Conservation (phyloP, 2,888 invertebrate species). For the Pammene aurita region DNA sequence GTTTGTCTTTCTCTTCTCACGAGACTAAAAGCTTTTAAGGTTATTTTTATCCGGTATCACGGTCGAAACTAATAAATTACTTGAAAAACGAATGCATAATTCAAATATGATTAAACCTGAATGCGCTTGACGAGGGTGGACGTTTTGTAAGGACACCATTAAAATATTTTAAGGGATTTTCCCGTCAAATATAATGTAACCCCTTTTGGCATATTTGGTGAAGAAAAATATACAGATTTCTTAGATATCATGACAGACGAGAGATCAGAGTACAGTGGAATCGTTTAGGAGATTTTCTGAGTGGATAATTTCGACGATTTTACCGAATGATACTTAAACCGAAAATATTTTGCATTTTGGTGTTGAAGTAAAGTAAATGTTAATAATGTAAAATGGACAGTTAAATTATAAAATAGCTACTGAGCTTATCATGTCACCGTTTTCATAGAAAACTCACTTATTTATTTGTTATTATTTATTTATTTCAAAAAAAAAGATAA, state of each 20-base stretch:
- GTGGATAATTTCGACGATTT: constrained; percentile 16
- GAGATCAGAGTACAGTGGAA: constrained; percentile 2
- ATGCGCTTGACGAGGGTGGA: constrained; percentile 40
- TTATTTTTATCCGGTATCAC: not conserved
- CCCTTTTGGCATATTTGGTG: not conserved
- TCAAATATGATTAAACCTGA: constrained; percentile 32
- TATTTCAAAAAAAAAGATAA: too few species aligned
- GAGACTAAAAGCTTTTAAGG: not conserved
- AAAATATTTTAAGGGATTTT: constrained; percentile 30
- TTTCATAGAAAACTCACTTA: too few species aligned
- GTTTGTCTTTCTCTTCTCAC: not conserved
- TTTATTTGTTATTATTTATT: too few species aligned
- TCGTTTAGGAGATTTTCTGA: constrained; percentile 8
- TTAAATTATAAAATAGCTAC: too few species aligned
- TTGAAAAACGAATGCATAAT: constrained; percentile 28
- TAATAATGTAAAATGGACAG: too few species aligned
- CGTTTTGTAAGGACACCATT: constrained; percentile 33
- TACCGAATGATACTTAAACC: constrained; percentile 26
- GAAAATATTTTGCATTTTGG: constrained; percentile 10
- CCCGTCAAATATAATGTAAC: constrained; percentile 1
- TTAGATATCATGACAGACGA: not conserved
- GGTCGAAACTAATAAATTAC: constrained; percentile 10
- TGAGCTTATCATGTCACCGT: too few species aligned
- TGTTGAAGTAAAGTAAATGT: too few species aligned
- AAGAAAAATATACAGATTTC: not conserved